phyloP scores from a whole-genome alignment of 2,113 vertebrate species.

The Lamprologus sp. region DNA sequence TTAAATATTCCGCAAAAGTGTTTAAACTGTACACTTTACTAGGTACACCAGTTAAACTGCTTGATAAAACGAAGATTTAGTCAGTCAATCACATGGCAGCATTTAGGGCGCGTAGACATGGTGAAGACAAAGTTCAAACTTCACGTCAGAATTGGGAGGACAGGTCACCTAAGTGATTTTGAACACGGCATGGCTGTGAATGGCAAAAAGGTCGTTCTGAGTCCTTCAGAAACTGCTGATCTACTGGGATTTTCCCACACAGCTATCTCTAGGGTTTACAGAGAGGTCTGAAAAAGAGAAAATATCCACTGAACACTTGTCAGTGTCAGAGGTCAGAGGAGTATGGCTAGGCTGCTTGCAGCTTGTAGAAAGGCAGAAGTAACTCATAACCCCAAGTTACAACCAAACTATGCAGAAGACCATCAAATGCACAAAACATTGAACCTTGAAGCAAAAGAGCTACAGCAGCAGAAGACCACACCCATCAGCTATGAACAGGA shows the following conservation, averaged over 20 bases:
- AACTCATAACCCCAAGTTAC: not conserved
- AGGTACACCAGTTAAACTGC: not conserved
- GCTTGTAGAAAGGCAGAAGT: not conserved
- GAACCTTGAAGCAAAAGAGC: not conserved
- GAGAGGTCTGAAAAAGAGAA: not conserved
- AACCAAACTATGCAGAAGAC: not conserved
- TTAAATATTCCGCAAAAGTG: not conserved
- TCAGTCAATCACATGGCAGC: not conserved
- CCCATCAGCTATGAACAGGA: not conserved
- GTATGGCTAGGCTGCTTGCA: not conserved
- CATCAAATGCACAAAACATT: not conserved
- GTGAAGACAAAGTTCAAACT: not conserved
- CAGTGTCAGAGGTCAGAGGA: not conserved
- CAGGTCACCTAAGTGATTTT: not conserved
- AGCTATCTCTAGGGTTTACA: not conserved
- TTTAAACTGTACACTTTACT: not conserved
- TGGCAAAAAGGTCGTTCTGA: not conserved
- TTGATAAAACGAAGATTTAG: rapidly evolving
- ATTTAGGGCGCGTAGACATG: not conserved
- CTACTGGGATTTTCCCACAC: not conserved
- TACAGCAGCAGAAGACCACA: not conserved
- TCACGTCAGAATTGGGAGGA: not conserved
- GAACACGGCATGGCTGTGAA: not conserved
- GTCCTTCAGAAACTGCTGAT: not conserved
- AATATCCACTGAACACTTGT: not conserved